These are phyloP conservation scores for Perodicticus potto DNA, from an alignment of 2,797 vertebrate genomes.

Conservation along the genomic window DNA sequence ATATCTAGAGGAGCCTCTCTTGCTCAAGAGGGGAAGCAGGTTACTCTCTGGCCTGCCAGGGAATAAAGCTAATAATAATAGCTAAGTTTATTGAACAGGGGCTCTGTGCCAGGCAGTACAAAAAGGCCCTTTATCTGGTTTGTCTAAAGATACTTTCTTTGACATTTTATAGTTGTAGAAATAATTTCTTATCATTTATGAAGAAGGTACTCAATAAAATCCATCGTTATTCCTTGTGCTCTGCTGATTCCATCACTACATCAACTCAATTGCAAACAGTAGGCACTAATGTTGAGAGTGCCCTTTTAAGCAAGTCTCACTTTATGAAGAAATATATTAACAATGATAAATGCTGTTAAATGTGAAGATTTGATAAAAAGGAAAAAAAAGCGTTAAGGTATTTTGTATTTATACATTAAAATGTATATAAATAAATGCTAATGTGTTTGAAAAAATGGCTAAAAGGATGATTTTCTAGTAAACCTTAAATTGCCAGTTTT, in stretches of 20 bases:
- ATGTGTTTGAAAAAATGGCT: conserved; percentile 39
- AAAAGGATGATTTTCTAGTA: conserved; percentile 38
- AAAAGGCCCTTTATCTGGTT: conserved; percentile 23
- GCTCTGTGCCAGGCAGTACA: neutral
- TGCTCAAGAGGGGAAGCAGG: neutral
- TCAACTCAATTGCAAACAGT: neutral
- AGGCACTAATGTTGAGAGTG: neutral
- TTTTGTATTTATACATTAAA: neutral
- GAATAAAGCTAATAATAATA: conserved; percentile 31
- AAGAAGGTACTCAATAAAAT: neutral
- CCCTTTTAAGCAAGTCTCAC: neutral
- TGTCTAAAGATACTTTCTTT: neutral
- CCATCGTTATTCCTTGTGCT: neutral
- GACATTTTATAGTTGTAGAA: conserved; percentile 58
- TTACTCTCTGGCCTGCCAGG: conserved; percentile 12
- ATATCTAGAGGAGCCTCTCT: neutral
- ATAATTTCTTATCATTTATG: conserved; percentile 41
- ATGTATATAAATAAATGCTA: conserved; percentile 7
- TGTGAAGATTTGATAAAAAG: conserved; percentile 1
- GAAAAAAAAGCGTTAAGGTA: neutral
- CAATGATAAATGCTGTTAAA: neutral
- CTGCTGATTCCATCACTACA: neutral
- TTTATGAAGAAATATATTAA: conserved; percentile 5
- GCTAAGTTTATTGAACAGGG: neutral
- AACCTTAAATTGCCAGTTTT: conserved; percentile 37